Evolutionary conservation across 2,797 vertebrate genomes (phyloP), one percentile per base, ranked within the genome.

Genomic region (Danio albolineatus): DNA sequence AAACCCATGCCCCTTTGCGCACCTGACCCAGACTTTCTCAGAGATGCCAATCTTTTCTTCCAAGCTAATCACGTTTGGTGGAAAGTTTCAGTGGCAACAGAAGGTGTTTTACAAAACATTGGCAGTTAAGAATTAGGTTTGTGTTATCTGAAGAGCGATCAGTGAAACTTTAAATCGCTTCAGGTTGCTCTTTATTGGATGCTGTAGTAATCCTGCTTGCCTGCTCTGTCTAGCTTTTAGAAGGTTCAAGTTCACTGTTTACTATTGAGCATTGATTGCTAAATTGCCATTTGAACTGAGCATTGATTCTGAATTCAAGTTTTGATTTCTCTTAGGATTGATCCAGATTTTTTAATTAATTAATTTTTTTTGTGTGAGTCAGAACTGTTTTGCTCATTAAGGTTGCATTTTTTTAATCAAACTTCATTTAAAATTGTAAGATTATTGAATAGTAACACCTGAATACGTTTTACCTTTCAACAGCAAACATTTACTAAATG

Each of bases 21-120:
- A 39, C 7, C 43, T 67, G 62, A 67, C 21, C 51, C 62, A 57
- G 62, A 48, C 16, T 14, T 5, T 43, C 6, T 46, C 8, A 6
- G 61, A 59, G 75, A 77, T 76, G 10, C 21, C 16, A 36, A 46
- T 77, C 75, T 67, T 43, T 67, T 17, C 49, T 66, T 28, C 21
- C 36, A 44, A 41, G 21, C 10, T 46, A 46, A 28, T 65, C 57
- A 41, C 13, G 10, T 77, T 59, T 38, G 41, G 43, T 78, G 60
- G 44, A 60, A 41, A 21, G 44, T 39, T 69, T 59, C 41, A 13
- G 12, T 38, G 57, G 65, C 38, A 65, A 54, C 7, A 46, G 7
- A 2, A 17, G 12, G 8, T 44, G 14, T 56, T 66, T 36, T 36
- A 17, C 10, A 14, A 60, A 66, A 43, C 19, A n/a, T 43, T 3